Evolutionary conservation across 2,797 vertebrate genomes (phyloP), one percentile per base, ranked within the genome.

Genomic region (Bovichtus variegatus): DNA sequence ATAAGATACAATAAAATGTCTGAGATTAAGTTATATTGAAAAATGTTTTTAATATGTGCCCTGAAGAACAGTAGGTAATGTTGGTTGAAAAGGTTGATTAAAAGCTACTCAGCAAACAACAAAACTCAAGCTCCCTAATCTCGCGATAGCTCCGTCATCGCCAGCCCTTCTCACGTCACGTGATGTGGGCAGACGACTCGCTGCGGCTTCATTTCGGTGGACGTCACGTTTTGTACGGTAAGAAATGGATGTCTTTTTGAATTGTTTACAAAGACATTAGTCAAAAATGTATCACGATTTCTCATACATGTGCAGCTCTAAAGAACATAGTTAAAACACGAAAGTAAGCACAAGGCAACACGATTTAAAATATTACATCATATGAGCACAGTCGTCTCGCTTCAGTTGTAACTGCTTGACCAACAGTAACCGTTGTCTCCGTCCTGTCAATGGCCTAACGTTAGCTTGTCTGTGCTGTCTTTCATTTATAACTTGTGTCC

Each of bases 191-290:
- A 25, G 38, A 63, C 1, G 6, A 19, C 16, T 49, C 64, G 40
- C 16, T 10, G 65, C 64, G 27, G 80, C 82, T 88, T 83, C 87
- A 55, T 74, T 68, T 83, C 46, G 43, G 38, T 65, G 81, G 80
- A 84, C 38, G 49, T n/a, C n/a, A n/a, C n/a, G n/a, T 60, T 46
- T 75, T 49, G 34, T 70, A 82, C 47, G 87, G 91, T 92, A 91
- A 84, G 84, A 76, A 58, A 81, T 79, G 43, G 71, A 70, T 41
- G 43, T 21, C 18, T 43, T 46, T 86, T 78, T 74, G 27, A 66
- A 81, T 71, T 80, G 74, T 87, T 87, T 82, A 76, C 72, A 74
- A 58, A 55, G 11, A 50, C 5, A 5, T 4, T 3, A 21, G 16
- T 51, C 38, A 2, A 23, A 23, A 68, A 68, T 41, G 11, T 13